phyloP scores from a whole-genome alignment of 2,113 vertebrate species.

The Phalacrocorax brasilianus region DNA sequence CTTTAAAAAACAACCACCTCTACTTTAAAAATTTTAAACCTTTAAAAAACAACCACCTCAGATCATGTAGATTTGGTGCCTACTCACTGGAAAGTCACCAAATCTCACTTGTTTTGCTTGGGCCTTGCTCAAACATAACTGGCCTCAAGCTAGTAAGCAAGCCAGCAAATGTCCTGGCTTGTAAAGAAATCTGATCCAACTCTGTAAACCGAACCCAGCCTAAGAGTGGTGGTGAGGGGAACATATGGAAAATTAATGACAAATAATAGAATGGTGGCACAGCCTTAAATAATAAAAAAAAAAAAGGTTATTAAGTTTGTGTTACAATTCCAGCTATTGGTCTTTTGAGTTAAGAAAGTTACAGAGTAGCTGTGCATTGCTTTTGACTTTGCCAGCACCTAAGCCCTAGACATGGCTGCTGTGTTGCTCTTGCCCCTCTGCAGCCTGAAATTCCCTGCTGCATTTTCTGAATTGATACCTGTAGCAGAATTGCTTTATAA shows the following conservation, averaged over 20 bases:
- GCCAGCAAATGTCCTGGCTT: slow-evolving; percentile 51
- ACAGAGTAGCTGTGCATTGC: neutral
- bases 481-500: neutral
- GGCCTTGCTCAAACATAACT: slow-evolving; percentile 59
- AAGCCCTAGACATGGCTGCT: neutral
- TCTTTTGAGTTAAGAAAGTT: neutral
- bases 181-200: slow-evolving; percentile 61
- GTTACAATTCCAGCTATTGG: neutral
- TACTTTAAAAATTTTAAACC: neutral
- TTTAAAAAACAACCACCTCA: neutral
- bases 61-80: slow-evolving; percentile 12
- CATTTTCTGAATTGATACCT: neutral
- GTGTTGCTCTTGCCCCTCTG: neutral
- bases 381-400: neutral
- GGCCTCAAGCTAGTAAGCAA: slow-evolving; percentile 62
- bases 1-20: neutral
- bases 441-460: neutral
- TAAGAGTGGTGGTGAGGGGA: neutral
- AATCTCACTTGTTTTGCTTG: slow-evolving; percentile 59
- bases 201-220: slow-evolving; percentile 38
- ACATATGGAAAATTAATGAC: slow-evolving; percentile 59
- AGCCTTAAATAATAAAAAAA: neutral
- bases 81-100: slow-evolving; percentile 41
- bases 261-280: slow-evolving; percentile 27
- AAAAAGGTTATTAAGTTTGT: neutral